Evolutionary conservation across 1,140 invertebrate species (phyloP), one percentile per base, ranked within the genome.

Genomic region (Drosophila insularis): DNA sequence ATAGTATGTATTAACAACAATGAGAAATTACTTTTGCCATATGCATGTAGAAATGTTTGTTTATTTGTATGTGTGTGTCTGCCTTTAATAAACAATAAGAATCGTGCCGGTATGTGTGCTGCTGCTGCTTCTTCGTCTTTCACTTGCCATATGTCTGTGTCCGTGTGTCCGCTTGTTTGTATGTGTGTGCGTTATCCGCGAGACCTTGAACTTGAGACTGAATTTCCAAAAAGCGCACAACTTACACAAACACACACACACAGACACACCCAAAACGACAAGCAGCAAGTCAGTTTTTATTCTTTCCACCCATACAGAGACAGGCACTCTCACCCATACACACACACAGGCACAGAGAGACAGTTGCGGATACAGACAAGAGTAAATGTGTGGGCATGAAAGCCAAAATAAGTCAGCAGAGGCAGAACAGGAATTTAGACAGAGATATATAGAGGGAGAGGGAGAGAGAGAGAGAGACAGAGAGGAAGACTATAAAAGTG

Each of bases 161-260:
- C 54, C 40, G 61, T 61, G 65, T 35, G 32, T 35, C 32, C 32
- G 32, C 32, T 35, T 35, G 32, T 61, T 56, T 64, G 80, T 71
- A 35, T 61, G 65, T 78, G 46, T 79, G 71, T 78, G 58, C 64
- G 74, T 84, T 84, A 91, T 90, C 85, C 89, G 85, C 82, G 89
- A 91, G 89, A 91, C 90, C 90, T 91, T 91, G 90, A 91, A 91
- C 90, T 91, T 91, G 90, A 91, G 90, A 91, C 90, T 91, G 90
- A 91, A 91, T 91, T 91, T 91, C 90, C 90, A 91, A 91, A 91
- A 91, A 89, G 84, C 84, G 74, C 61, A 89, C 80, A 68, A 56
- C 72, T 70, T 76, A 63, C 43, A 72, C 60, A 70, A 64, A 73
- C 53, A 66, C 53, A 63, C 61, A 68, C 21, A 50, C 23, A 43